phyloP scores from a whole-genome alignment of 2,113 vertebrate genomes.

The Syrrhaptes paradoxus region DNA sequence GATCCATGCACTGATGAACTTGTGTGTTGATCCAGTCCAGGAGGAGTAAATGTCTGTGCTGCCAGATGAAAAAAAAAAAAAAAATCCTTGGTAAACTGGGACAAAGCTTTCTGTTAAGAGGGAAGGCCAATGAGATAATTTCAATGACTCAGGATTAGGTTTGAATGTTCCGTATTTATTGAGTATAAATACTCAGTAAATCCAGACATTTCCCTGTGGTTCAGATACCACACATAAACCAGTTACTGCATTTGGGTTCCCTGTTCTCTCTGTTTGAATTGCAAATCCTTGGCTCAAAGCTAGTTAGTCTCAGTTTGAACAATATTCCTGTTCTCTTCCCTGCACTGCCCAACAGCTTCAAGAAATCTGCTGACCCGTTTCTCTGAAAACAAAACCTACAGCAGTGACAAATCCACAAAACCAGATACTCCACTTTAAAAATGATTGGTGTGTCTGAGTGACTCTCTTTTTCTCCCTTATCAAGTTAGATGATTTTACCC shows the following conservation, averaged over 20 bases:
- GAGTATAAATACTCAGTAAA: neutral
- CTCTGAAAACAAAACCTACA: slow-evolving; percentile 1
- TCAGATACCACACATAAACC: neutral
- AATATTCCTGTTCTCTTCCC: neutral
- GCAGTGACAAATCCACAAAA: neutral
- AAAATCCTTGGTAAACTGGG: neutral
- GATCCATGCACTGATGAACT: neutral
- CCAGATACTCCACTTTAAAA: neutral
- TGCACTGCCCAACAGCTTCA: neutral
- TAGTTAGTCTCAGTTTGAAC: neutral
- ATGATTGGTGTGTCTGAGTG: neutral
- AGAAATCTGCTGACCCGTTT: slow-evolving; percentile 28
- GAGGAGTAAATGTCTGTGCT: neutral
- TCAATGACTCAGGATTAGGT: slow-evolving; percentile 33
- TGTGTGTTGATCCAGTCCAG: neutral
- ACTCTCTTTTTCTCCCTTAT: neutral
- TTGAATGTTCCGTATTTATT: slow-evolving; percentile 18
- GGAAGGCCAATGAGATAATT: slow-evolving; percentile 24
- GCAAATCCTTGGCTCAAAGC: neutral
- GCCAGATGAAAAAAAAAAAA: neutral
- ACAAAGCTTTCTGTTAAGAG: slow-evolving; percentile 1
- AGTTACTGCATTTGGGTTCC: neutral
- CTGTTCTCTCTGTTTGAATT: neutral
- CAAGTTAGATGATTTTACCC: neutral
- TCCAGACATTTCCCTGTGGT: neutral